A percentile compares a stretch with the other conserved stretches of the same genome.
Evolutionary conservation across 2,888 invertebrate genomes (phyloP).

Genomic region (Trichogramma evanescens): DNA sequence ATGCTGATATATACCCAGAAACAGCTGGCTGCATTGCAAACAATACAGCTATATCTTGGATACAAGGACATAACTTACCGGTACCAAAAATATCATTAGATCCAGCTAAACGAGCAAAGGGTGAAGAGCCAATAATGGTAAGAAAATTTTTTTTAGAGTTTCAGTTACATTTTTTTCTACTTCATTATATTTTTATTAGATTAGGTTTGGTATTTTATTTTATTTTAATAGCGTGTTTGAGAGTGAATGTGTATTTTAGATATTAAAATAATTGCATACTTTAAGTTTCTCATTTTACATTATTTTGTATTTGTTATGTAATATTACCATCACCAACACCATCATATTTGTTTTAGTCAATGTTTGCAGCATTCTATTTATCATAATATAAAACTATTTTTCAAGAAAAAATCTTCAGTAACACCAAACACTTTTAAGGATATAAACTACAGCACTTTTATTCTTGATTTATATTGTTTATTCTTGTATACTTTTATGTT

Average conservation of each 20-base stretch:
- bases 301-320: too few relatives aligned
- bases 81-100: slow-evolving; percentile 77
- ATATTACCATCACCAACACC: too few relatives aligned
- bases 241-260: too few relatives aligned
- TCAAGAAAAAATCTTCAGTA: too few relatives aligned
- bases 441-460: too few relatives aligned
- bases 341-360: too few relatives aligned
- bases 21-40: slow-evolving; percentile 76
- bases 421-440: too few relatives aligned
- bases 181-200: slow-evolving; percentile 23
- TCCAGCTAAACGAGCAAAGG: slow-evolving; percentile 62
- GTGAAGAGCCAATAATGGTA: slow-evolving; percentile 58
- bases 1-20: slow-evolving; percentile 89
- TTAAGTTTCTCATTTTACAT: too few relatives aligned
- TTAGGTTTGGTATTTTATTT: slow-evolving; percentile 20
- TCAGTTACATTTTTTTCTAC: neutral
- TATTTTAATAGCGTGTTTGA: slow-evolving; percentile 19
- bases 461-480: too few relatives aligned
- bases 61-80: slow-evolving; percentile 66
- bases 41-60: slow-evolving; percentile 75
- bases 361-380: too few relatives aligned
- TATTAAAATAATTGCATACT: too few relatives aligned
- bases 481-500: slow-evolving; percentile 19
- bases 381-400: too few relatives aligned
- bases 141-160: slow-evolving; percentile 35